Evolutionary conservation across 2,113 vertebrate species (phyloP).

Genomic region (Hystrix cristata): DNA sequence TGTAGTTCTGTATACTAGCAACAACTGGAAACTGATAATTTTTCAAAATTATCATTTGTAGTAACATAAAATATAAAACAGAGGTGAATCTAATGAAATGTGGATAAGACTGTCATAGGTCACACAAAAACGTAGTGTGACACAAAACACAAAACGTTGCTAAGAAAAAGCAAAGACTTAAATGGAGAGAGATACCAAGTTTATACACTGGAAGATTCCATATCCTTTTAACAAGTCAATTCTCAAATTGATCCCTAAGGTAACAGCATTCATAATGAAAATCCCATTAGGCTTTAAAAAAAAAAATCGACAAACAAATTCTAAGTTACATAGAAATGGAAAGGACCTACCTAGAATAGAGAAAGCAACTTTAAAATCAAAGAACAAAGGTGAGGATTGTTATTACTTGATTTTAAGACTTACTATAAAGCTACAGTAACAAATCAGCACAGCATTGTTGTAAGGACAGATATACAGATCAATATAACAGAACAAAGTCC

Average conservation of each 20-base stretch:
- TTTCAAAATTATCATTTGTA: neutral
- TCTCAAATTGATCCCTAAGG: neutral
- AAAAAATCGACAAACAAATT: constrained; percentile 17
- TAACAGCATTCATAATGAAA: constrained; percentile 14
- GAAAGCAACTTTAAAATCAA: neutral
- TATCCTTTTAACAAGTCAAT: neutral
- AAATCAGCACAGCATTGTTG: neutral
- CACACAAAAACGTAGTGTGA: neutral
- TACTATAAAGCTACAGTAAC: neutral
- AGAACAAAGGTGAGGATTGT: neutral
- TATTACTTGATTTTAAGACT: neutral
- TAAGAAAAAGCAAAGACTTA: constrained; percentile 28
- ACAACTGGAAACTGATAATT: neutral
- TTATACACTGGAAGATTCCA: neutral
- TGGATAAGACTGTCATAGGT: neutral
- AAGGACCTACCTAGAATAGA: neutral
- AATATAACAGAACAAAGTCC: neutral
- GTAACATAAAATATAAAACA: constrained; percentile 15
- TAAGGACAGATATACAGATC: neutral
- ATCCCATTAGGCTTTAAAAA: neutral
- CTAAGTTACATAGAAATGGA: neutral
- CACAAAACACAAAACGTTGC: neutral
- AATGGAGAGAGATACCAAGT: neutral
- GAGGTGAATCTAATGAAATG: constrained; percentile 42
- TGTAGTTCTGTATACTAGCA: neutral